phyloP scores from a whole-genome alignment of 2,113 vertebrate genomes.

The Semnornis frantzii region DNA sequence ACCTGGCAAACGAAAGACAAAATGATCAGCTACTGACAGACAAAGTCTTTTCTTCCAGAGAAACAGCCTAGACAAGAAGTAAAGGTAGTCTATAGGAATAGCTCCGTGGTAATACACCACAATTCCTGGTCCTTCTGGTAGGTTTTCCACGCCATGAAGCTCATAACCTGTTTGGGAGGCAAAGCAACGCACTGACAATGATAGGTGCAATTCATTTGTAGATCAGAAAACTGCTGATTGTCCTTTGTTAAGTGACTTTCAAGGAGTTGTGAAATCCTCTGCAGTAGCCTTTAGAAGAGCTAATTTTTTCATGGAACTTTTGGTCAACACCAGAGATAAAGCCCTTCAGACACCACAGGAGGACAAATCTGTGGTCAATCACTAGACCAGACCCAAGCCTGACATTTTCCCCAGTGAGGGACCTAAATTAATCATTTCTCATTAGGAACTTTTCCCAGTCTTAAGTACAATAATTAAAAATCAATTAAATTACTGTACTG shows the following conservation, averaged over 20 bases:
- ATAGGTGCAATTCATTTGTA: neutral
- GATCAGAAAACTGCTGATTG: neutral
- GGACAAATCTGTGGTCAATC: neutral
- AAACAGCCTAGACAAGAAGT: conserved; percentile 90
- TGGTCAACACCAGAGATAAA: neutral
- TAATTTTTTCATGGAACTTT: neutral
- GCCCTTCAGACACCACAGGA: neutral
- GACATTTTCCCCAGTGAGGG: neutral
- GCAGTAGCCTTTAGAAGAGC: neutral
- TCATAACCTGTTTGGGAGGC: conserved; percentile 77
- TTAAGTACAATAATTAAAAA: neutral
- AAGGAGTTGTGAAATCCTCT: neutral
- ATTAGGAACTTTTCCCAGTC: neutral
- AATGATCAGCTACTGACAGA: conserved; percentile 91
- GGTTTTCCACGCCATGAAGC: conserved; percentile 78
- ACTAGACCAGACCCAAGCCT: neutral
- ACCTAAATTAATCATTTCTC: neutral
- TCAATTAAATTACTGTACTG: neutral
- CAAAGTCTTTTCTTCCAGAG: conserved; percentile 90
- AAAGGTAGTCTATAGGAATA: conserved; percentile 94
- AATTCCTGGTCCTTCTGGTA: conserved; percentile 87
- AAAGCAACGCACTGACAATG: conserved; percentile 14
- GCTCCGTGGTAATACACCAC: conserved; percentile 97
- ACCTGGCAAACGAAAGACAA: conserved; percentile 85
- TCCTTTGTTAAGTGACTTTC: neutral